These are phyloP conservation scores for Stercorarius parasiticus DNA, from an alignment of 2,113 vertebrate genomes.

Conservation along the genomic window DNA sequence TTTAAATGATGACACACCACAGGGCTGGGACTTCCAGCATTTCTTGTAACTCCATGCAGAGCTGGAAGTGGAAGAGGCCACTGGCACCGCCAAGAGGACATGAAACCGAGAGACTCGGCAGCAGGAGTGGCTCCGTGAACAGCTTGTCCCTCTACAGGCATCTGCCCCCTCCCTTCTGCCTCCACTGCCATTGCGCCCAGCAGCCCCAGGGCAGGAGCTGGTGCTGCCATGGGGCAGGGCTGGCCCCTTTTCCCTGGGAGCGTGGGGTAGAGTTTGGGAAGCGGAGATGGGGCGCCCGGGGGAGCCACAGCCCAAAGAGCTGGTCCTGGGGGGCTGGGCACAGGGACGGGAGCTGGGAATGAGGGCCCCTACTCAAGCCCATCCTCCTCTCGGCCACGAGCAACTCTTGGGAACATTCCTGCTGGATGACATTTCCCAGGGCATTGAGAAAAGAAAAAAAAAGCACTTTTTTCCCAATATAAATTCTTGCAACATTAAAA, in stretches of 20 bases:
- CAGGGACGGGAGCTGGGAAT: neutral
- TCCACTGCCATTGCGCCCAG: neutral
- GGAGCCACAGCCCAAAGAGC: neutral
- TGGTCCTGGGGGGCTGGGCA: neutral
- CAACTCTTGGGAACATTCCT: conserved; percentile 54
- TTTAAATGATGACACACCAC: conserved; percentile 7
- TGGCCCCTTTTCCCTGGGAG: neutral
- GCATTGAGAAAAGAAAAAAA: conserved; percentile 12
- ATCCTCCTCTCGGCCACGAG: neutral
- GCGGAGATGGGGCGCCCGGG: neutral
- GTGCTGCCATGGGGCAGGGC: neutral
- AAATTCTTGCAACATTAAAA: conserved; percentile 66
- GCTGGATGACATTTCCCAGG: conserved; percentile 62
- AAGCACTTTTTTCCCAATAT: conserved; percentile 37
- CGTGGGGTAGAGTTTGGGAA: neutral
- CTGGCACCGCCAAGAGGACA: neutral
- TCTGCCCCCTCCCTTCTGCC: neutral
- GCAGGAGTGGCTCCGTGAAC: neutral
- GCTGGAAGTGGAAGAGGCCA: conserved; percentile 21
- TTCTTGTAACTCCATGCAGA: neutral
- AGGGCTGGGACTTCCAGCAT: neutral
- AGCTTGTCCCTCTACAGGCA: neutral
- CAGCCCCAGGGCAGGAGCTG: neutral
- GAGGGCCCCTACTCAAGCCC: neutral
- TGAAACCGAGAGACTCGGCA: neutral